phyloP scores from a whole-genome alignment of 2,888 invertebrate species.

The Temnothorax unifasciatus region DNA sequence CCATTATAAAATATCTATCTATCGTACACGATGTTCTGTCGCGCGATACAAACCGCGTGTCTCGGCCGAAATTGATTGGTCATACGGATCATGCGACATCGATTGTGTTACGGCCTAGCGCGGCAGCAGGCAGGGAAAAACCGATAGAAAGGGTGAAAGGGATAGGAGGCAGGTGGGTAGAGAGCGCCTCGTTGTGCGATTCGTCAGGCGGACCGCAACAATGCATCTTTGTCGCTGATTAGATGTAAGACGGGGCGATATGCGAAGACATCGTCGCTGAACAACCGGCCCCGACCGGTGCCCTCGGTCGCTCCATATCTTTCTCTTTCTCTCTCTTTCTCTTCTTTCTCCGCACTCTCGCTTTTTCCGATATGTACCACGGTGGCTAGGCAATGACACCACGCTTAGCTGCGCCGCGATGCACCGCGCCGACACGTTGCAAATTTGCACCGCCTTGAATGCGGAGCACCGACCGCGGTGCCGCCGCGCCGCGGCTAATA shows the following conservation, averaged over 20 bases:
- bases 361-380: slow-evolving; percentile 38
- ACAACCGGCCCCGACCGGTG: slow-evolving; percentile 45
- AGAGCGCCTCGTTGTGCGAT: slow-evolving; percentile 75
- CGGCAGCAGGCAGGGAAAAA: slow-evolving; percentile 7
- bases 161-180: slow-evolving; percentile 19
- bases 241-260: slow-evolving; percentile 80
- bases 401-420: slow-evolving; percentile 48
- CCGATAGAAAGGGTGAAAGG: background rate
- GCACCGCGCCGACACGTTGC: slow-evolving; percentile 68
- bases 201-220: slow-evolving; percentile 78
- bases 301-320: background rate
- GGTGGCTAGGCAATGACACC: slow-evolving; percentile 62
- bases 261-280: slow-evolving; percentile 61
- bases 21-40: slow-evolving; percentile 27
- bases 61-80: slow-evolving; percentile 69
- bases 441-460: slow-evolving; percentile 64
- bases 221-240: slow-evolving; percentile 83
- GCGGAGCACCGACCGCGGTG: slow-evolving; percentile 38
- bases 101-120: background rate
- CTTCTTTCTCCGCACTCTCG: background rate
- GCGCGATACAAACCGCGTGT: slow-evolving; percentile 60
- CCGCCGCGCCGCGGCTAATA: slow-evolving; percentile 36
- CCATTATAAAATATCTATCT: slow-evolving; percentile 16
- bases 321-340: background rate
- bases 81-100: slow-evolving; percentile 67